Evolutionary conservation across 2,797 vertebrate species (phyloP).

Genomic region (Myripristis jacobus): DNA sequence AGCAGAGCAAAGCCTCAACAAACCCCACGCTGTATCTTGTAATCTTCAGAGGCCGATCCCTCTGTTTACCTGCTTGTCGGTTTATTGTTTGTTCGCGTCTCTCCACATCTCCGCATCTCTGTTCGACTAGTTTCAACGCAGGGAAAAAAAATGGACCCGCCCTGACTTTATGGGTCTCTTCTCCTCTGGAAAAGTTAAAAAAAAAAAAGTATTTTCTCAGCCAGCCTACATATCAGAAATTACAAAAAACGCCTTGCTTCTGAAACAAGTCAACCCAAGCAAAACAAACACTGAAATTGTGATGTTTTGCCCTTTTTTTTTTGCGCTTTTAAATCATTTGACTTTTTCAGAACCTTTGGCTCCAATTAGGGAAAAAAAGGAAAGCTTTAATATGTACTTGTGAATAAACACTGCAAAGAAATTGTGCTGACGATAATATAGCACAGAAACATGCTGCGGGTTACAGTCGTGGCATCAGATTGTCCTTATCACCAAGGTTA

Average conservation of each 20-base stretch:
- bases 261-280: background rate
- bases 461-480: background rate
- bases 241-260: background rate
- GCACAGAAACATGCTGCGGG: background rate
- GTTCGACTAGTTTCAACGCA: conserved; percentile 63
- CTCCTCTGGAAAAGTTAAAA: conserved; percentile 6
- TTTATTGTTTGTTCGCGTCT: conserved; percentile 70
- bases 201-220: conserved; percentile 16
- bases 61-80: conserved; percentile 70
- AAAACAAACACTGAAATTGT: background rate
- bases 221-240: background rate
- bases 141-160: conserved; percentile 59
- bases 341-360: background rate
- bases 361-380: background rate
- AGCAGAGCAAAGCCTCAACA: conserved; percentile 62
- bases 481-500: background rate
- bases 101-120: conserved; percentile 62
- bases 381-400: too few species aligned
- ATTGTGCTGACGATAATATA: background rate
- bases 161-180: conserved; percentile 22
- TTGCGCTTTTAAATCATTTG: background rate
- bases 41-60: conserved; percentile 54
- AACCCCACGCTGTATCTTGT: conserved; percentile 73
- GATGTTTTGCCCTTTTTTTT: background rate
- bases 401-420: too few species aligned